Evolutionary conservation across 2,113 vertebrate species (phyloP).

Genomic region (Perca flavescens): DNA sequence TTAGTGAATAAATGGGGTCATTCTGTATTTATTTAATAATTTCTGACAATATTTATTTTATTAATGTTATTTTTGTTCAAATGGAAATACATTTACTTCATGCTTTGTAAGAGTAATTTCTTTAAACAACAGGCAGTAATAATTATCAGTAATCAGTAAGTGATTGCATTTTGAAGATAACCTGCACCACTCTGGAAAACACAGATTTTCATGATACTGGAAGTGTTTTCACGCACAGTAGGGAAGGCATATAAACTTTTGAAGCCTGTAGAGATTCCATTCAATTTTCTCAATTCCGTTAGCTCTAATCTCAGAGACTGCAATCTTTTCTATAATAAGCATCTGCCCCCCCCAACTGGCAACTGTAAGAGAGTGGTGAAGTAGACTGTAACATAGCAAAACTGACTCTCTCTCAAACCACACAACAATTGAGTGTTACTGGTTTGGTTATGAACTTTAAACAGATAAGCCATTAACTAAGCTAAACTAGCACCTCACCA

Average conservation of each 20-base stretch:
- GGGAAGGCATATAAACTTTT: constrained; percentile 9
- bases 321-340: constrained; percentile 51
- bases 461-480: neutral
- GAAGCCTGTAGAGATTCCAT: constrained; percentile 51
- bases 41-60: neutral
- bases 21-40: neutral
- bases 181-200: neutral
- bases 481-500: neutral
- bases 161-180: constrained; percentile 16
- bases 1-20: neutral
- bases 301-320: constrained; percentile 47
- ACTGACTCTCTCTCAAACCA: neutral
- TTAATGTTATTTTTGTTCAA: neutral
- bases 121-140: neutral
- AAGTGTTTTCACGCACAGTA: constrained; percentile 23
- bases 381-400: constrained; percentile 14
- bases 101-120: neutral
- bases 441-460: neutral
- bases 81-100: neutral
- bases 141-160: constrained; percentile 7
- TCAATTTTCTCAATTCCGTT: constrained; percentile 52
- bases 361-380: neutral
- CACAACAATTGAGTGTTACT: constrained; percentile 4
- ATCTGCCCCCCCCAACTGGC: constrained; percentile 20
- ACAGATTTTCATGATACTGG: constrained; percentile 25